phyloP scores from a whole-genome alignment of 2,113 vertebrate genomes.

The Triplophysa siluroides region DNA sequence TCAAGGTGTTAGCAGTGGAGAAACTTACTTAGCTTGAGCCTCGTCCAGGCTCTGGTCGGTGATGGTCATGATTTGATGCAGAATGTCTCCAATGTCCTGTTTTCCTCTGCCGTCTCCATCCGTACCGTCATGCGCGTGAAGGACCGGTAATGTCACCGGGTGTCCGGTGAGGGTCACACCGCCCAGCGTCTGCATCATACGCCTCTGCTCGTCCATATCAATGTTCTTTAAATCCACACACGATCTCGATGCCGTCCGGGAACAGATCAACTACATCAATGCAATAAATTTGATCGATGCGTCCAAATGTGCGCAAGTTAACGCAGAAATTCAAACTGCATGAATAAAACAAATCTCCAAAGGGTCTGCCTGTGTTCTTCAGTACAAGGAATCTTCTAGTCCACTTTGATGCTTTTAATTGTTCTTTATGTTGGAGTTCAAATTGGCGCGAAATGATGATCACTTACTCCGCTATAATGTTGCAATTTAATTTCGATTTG shows the following conservation, averaged over 20 bases:
- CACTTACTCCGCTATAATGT: too few relatives aligned
- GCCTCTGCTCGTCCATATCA: constrained; percentile 84
- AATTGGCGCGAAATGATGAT: neutral
- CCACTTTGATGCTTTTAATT: constrained; percentile 4
- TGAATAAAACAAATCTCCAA: neutral
- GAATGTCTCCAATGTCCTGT: constrained; percentile 91
- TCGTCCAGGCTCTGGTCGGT: constrained; percentile 92
- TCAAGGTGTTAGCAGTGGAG: constrained; percentile 10
- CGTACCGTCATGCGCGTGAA: constrained; percentile 80
- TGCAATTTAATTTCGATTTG: too few relatives aligned
- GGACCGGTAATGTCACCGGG: constrained; percentile 82
- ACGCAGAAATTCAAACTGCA: constrained; percentile 22
- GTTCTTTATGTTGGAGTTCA: neutral
- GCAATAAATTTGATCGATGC: constrained; percentile 41
- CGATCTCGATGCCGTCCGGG: constrained; percentile 65
- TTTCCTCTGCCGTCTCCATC: constrained; percentile 87
- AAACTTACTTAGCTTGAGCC: constrained; percentile 91
- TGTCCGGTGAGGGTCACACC: constrained; percentile 84
- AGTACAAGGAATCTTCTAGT: neutral
- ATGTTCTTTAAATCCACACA: neutral
- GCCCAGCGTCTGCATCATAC: constrained; percentile 88
- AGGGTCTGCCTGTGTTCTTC: neutral
- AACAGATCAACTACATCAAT: constrained; percentile 64
- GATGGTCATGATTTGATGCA: constrained; percentile 93
- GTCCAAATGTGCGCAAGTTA: neutral